phyloP scores from a whole-genome alignment of 2,888 invertebrate species.

The Lamproptera curius region DNA sequence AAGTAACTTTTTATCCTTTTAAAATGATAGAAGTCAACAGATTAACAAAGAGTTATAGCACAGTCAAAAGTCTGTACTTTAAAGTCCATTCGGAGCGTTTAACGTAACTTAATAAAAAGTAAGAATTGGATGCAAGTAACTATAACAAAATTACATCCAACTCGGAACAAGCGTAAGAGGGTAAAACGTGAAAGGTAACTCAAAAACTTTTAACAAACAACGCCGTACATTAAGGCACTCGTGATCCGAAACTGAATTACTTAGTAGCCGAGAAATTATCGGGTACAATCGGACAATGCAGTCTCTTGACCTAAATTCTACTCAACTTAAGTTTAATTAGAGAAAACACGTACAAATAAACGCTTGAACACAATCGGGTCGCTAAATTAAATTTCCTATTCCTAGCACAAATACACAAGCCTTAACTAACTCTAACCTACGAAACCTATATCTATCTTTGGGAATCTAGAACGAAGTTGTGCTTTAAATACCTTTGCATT shows the following conservation, averaged over 20 bases:
- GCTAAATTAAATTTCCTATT: constrained; percentile 27
- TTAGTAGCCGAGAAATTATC: constrained; percentile 22
- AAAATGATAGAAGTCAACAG: too few relatives aligned
- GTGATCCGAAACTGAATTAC: constrained; percentile 26
- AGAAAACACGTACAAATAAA: constrained; percentile 1
- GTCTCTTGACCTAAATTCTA: constrained; percentile 1
- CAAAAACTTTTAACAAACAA: constrained; percentile 49
- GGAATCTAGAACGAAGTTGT: constrained; percentile 38
- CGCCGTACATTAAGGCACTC: constrained; percentile 72
- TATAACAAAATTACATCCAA: constrained; percentile 24
- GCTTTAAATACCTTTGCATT: constrained; percentile 21
- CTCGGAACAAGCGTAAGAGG: constrained; percentile 35
- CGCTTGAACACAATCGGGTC: constrained; percentile 12
- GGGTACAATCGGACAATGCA: constrained; percentile 26
- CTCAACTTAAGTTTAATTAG: constrained; percentile 1
- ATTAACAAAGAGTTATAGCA: too few relatives aligned
- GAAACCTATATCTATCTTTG: constrained; percentile 52
- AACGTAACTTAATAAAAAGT: constrained; percentile 32
- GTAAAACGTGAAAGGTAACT: constrained; percentile 44
- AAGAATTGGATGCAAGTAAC: constrained; percentile 24
- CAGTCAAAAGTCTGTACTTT: too few relatives aligned
- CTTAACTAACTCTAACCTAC: constrained; percentile 32
- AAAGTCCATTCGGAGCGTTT: neutral
- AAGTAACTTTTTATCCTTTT: too few relatives aligned
- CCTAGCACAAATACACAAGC: constrained; percentile 36